These are phyloP conservation scores for Osmerus mordax DNA, from an alignment of 2,113 vertebrate genomes.

Conservation along the genomic window DNA sequence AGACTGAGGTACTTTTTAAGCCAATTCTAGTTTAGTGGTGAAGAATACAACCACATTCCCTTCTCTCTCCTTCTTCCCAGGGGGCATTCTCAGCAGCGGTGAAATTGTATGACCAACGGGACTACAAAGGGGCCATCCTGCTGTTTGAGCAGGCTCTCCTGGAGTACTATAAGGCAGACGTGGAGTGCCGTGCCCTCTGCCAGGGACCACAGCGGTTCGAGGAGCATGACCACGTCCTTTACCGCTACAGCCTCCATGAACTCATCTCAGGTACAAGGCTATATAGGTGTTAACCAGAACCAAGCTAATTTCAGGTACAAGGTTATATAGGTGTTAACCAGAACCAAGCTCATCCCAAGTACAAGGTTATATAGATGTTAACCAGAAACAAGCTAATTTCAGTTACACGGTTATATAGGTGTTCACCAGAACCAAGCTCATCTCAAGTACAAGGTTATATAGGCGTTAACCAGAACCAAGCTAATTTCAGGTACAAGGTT, in stretches of 20 bases:
- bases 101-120: constrained; percentile 77
- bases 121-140: constrained; percentile 73
- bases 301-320: not conserved
- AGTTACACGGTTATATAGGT: not conserved
- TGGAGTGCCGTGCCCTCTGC: constrained; percentile 83
- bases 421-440: constrained; percentile 58
- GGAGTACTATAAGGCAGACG: constrained; percentile 83
- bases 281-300: too few species aligned
- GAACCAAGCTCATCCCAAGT: constrained; percentile 84
- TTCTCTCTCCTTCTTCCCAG: constrained; percentile 57
- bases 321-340: too few species aligned
- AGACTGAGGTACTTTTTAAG: not conserved
- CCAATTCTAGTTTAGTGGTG: not conserved
- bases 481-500: not conserved
- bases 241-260: constrained; percentile 84
- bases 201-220: constrained; percentile 85
- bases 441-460: constrained; percentile 78
- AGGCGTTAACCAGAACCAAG: not conserved
- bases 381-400: not conserved
- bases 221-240: constrained; percentile 79
- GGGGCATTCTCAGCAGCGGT: constrained; percentile 80
- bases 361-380: not conserved
- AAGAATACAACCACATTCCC: not conserved
- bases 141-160: constrained; percentile 83
- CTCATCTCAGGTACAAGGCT: constrained; percentile 83